Percentiles rank a stretch among this genome's conserved stretches.
Conservation (phyloP, 2,797 vertebrate genomes). For the Simalia tracyae region DNA sequence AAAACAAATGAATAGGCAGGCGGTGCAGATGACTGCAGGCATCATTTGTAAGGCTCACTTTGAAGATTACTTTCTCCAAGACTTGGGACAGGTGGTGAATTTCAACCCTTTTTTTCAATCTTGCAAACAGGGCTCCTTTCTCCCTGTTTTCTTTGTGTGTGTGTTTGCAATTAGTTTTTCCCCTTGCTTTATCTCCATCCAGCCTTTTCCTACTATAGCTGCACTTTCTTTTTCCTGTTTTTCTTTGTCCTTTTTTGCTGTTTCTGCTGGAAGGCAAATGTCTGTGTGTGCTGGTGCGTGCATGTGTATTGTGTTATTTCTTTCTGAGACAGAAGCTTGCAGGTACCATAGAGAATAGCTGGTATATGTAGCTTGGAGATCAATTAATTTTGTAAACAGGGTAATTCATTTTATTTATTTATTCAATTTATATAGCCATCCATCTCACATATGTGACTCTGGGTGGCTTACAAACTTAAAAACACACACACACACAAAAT, state of each 20-base stretch:
- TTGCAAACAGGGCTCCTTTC: background rate
- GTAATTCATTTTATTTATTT: too few species aligned
- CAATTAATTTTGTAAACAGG: too few species aligned
- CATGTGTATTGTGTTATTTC: too few species aligned
- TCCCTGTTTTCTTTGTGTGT: background rate
- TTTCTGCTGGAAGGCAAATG: too few species aligned
- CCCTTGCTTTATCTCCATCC: background rate
- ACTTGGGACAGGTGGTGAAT: background rate
- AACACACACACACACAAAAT: too few species aligned
- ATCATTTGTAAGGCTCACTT: background rate
- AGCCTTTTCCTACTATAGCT: background rate
- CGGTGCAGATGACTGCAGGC: background rate
- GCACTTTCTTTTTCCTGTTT: background rate
- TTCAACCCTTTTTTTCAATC: background rate
- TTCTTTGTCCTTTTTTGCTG: background rate
- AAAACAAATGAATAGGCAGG: background rate
- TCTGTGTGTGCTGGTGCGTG: too few species aligned
- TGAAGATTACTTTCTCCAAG: background rate
- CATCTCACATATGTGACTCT: too few species aligned
- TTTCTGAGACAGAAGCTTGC: too few species aligned
- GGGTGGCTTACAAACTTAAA: too few species aligned
- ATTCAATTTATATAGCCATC: too few species aligned
- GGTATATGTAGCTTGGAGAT: too few species aligned
- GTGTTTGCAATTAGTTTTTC: background rate
- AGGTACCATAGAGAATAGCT: too few species aligned